Percentiles rank a stretch among this genome's conserved stretches.
These are phyloP conservation scores for Anguilla rostrata DNA, from an alignment of 2,113 vertebrate genomes.

Conservation along the genomic window DNA sequence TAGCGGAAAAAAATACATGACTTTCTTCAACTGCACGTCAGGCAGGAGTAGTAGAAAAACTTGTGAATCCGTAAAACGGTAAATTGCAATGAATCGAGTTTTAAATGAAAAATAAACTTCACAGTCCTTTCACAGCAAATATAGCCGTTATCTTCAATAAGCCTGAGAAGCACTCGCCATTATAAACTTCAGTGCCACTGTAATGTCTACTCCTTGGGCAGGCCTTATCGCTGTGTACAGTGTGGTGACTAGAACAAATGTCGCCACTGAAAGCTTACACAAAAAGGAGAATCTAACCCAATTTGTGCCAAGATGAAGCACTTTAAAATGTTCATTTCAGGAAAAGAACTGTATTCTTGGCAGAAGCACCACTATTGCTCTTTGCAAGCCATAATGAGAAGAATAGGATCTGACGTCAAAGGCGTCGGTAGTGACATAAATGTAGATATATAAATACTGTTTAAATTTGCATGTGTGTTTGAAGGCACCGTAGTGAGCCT, in stretches of 20 bases:
- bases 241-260: not conserved
- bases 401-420: not conserved
- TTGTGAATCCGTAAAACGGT: not conserved
- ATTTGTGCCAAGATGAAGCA: too few relatives aligned
- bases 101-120: not conserved
- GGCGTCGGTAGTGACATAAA: not conserved
- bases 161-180: not conserved
- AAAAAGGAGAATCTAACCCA: not conserved
- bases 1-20: not conserved
- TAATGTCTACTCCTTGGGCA: not conserved
- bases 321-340: not conserved
- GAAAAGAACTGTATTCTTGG: not conserved
- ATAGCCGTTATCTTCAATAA: not conserved
- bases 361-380: not conserved
- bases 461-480: not conserved
- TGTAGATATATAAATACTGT: not conserved
- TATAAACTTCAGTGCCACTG: not conserved
- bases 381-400: not conserved
- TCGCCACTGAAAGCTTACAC: not conserved
- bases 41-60: not conserved
- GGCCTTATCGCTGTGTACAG: not conserved
- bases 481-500: not conserved
- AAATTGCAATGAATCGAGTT: not conserved
- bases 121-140: not conserved
- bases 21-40: not conserved